Evolutionary conservation across 2,113 vertebrate genomes (phyloP), one percentile per base, ranked within the genome.

Genomic region (Vulpes lagopus): DNA sequence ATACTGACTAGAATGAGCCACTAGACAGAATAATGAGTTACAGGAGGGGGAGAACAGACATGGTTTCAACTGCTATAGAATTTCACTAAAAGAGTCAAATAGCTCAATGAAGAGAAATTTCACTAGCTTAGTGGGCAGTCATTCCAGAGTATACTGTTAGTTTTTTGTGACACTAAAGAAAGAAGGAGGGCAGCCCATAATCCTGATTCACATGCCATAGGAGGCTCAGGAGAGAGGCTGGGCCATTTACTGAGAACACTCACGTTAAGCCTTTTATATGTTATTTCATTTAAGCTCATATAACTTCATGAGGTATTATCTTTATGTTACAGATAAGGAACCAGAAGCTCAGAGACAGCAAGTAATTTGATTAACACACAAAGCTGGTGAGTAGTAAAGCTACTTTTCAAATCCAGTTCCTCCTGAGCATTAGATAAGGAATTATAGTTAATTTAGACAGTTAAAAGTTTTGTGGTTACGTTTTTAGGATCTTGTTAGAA

Each of bases 241-340:
- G 43, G 43, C 35, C 35, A 96, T 92, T 91, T 95, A 62, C 69
- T 57, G 16, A 84, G n/a, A 91, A 96, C 1, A 25, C 92, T 30
- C 49, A 8, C 32, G 38, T 83, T 43, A 90, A 20, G 57, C n/a
- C 94, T 74, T 96, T 94, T 91, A 80, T n/a, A 90, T 73, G 55
- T 92, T 86, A 92, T 74, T 88, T 93, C 92, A 88, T 89, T 74
- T 91, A 91, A 94, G 43, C 60, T 94, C 73, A 97, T 96, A 95
- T 96, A 96, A 95, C 83, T 81, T 93, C n/a, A 81, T 51, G 7
- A 96, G 27, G 84, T 83, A 93, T 87, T 92, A 94, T 91, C 94
- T 97, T 88, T 91, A 93, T 67, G 64, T 87, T 71, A 91, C 55
- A 96, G 80, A 80, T 96, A 88, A 94, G 51, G 17, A 96, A 96